phyloP scores from a whole-genome alignment of 2,888 invertebrate species.

The Slavum lentiscoides region DNA sequence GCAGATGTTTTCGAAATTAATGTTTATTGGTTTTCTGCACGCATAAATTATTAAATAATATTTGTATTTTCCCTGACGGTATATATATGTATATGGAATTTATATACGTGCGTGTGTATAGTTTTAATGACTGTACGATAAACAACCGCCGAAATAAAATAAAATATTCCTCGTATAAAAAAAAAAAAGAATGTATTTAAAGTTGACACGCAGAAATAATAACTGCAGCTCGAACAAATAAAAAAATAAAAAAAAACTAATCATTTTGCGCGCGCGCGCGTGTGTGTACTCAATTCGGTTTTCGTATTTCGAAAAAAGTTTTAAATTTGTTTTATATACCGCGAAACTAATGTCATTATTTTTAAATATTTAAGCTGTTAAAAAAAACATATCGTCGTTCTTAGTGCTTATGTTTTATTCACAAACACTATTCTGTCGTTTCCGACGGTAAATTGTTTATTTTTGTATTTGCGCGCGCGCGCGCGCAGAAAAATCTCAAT shows the following conservation, averaged over 20 bases:
- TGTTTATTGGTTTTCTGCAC: background rate
- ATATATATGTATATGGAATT: too few species aligned
- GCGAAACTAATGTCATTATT: background rate
- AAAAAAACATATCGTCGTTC: background rate
- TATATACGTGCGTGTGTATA: too few species aligned
- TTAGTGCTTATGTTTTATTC: too few species aligned
- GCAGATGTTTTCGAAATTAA: background rate
- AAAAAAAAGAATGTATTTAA: too few species aligned
- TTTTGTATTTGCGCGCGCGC: background rate
- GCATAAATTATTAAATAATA: background rate
- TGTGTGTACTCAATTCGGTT: background rate
- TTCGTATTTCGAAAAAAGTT: background rate
- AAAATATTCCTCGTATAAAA: too few species aligned
- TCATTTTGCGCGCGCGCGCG: too few species aligned
- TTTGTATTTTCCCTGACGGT: background rate
- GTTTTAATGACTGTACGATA: too few species aligned
- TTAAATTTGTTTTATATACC: background rate
- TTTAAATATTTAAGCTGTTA: background rate
- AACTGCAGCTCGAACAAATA: background rate
- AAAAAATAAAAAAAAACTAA: background rate
- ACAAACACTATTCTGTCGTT: too few species aligned
- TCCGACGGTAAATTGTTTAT: background rate
- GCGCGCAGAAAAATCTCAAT: background rate
- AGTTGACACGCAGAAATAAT: too few species aligned
- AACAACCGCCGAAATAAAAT: too few species aligned